Percentiles rank a stretch among this genome's conserved stretches.
Evolutionary conservation across 2,797 vertebrate species (phyloP).

Genomic region (Eulemur mongoz): DNA sequence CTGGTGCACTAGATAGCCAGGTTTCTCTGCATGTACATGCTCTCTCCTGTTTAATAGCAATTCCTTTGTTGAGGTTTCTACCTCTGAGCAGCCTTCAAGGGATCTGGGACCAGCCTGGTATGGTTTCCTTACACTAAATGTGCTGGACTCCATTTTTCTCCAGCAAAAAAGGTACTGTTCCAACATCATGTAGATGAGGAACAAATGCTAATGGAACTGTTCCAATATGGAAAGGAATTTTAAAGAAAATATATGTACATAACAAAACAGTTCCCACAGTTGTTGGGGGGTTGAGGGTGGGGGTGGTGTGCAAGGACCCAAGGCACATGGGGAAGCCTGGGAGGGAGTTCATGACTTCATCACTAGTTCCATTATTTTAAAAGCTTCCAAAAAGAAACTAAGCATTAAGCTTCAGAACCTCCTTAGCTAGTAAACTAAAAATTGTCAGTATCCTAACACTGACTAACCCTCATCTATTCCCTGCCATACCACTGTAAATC

Average conservation of each 20-base stretch:
- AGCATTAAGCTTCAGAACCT: neutral
- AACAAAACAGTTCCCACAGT: slow-evolving; percentile 59
- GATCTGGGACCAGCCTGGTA: slow-evolving; percentile 30
- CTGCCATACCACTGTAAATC: neutral
- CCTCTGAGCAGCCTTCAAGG: slow-evolving; percentile 56
- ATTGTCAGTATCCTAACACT: neutral
- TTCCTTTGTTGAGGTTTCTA: slow-evolving; percentile 75
- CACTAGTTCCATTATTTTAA: slow-evolving; percentile 15
- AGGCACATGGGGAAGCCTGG: neutral
- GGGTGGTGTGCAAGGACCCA: accelerated
- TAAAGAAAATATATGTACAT: slow-evolving; percentile 38
- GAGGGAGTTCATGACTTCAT: neutral
- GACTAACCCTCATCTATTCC: neutral
- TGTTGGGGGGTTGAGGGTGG: neutral
- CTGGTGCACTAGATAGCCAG: slow-evolving; percentile 53
- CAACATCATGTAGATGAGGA: slow-evolving; percentile 38
- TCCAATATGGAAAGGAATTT: slow-evolving; percentile 77
- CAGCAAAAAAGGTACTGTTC: slow-evolving; percentile 26
- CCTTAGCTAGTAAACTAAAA: neutral
- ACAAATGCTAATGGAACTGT: slow-evolving; percentile 76
- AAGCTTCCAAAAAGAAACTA: slow-evolving; percentile 13
- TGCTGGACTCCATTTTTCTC: neutral
- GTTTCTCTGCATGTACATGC: neutral
- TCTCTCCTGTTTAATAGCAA: slow-evolving; percentile 75
- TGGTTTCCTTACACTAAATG: slow-evolving; percentile 38